Percentiles rank a stretch among this genome's conserved stretches.
These are phyloP conservation scores for Prionace glauca DNA, from an alignment of 2,797 vertebrate genomes.

Conservation along the genomic window DNA sequence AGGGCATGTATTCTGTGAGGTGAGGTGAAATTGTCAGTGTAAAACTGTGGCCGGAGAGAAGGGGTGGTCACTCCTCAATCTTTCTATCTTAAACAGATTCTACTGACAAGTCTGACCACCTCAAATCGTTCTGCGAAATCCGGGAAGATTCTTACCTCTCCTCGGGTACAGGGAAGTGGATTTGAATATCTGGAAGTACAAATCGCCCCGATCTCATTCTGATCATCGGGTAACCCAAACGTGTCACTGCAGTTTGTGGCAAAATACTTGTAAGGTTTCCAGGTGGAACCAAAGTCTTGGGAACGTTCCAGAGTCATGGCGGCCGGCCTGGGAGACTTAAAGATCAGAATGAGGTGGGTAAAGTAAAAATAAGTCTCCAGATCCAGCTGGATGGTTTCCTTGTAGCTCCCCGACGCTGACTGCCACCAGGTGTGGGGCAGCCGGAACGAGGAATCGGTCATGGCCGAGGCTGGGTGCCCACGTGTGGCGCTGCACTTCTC, in stretches of 20 bases:
- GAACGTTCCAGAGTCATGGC: slow-evolving; percentile 91
- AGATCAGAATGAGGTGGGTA: slow-evolving; percentile 90
- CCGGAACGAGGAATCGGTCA: slow-evolving; percentile 90
- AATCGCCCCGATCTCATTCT: slow-evolving; percentile 55
- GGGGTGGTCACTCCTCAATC: not conserved
- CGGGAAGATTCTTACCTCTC: slow-evolving; percentile 74
- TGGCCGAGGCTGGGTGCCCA: slow-evolving; percentile 69
- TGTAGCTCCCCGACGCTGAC: slow-evolving; percentile 63
- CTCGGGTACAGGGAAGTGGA: slow-evolving; percentile 78
- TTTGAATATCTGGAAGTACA: slow-evolving; percentile 90
- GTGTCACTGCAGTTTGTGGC: slow-evolving; percentile 74
- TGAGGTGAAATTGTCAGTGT: not conserved
- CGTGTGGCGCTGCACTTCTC: slow-evolving; percentile 70
- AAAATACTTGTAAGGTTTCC: slow-evolving; percentile 82
- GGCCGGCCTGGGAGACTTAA: slow-evolving; percentile 80
- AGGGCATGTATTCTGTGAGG: not conserved
- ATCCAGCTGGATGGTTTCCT: slow-evolving; percentile 79
- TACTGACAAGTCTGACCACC: not conserved
- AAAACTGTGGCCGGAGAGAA: not conserved
- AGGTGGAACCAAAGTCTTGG: slow-evolving; percentile 81
- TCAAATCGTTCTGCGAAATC: not conserved
- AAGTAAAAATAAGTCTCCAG: slow-evolving; percentile 90
- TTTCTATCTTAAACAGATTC: not conserved
- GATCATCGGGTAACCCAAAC: slow-evolving; percentile 75
- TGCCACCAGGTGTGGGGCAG: slow-evolving; percentile 95